Conservation (phyloP, 1,140 invertebrate species). For the Dolichoris vasculosae region DNA sequence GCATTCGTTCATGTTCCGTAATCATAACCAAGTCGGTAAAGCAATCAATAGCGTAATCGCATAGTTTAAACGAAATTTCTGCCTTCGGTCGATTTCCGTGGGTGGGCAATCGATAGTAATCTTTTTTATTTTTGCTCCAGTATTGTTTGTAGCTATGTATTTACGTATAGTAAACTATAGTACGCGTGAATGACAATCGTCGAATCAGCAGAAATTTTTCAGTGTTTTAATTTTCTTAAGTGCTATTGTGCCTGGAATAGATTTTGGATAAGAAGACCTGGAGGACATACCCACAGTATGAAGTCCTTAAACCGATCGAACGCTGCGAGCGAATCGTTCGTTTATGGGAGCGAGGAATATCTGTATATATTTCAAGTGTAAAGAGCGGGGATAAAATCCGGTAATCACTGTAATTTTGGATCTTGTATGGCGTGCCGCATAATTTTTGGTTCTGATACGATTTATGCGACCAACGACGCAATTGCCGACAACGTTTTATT, state of each 20-base stretch:
- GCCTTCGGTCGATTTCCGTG: background rate
- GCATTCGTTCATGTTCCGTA: background rate
- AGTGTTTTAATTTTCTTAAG: background rate
- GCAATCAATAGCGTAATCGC: background rate
- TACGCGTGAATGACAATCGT: background rate
- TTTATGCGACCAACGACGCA: constrained; percentile 57
- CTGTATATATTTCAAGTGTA: constrained; percentile 42
- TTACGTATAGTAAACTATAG: background rate
- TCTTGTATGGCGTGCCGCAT: constrained; percentile 57
- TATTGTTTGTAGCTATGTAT: background rate
- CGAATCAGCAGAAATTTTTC: constrained; percentile 9
- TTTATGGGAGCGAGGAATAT: constrained; percentile 24
- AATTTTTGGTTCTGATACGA: constrained; percentile 63
- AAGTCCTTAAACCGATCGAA: constrained; percentile 40
- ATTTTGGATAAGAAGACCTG: constrained; percentile 35
- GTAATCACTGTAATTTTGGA: constrained; percentile 72
- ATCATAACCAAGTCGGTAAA: background rate
- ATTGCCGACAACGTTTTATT: constrained; percentile 58
- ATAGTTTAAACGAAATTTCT: background rate
- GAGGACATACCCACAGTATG: constrained; percentile 37
- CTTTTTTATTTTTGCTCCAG: background rate
- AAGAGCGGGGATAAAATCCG: constrained; percentile 54
- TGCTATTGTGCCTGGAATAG: constrained; percentile 15
- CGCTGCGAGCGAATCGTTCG: background rate
- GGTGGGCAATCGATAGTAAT: background rate